A percentile compares a stretch with the other conserved stretches of the same genome.
Evolutionary conservation across 1,140 invertebrate genomes (phyloP).

Genomic region (Amphibalanus amphitrite): DNA sequence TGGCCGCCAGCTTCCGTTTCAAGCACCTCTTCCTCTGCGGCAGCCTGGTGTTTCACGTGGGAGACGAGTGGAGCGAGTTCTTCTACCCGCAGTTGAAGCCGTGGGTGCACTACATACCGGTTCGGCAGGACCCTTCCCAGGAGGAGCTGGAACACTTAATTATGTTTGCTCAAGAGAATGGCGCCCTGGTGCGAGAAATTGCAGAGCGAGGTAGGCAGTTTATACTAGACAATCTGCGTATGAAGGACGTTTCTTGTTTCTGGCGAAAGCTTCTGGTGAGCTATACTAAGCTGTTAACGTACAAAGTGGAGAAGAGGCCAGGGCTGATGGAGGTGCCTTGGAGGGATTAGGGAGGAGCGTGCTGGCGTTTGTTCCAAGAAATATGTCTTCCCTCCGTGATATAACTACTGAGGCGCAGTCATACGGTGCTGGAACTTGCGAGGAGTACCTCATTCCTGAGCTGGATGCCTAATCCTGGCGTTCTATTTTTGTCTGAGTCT

Average conservation of each 20-base stretch:
- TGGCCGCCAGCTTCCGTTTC: constrained; percentile 87
- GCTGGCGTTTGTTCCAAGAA: no score
- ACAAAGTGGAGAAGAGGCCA: no score
- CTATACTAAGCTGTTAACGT: constrained; percentile 46
- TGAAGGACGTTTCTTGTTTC: constrained; percentile 68
- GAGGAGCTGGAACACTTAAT: constrained; percentile 32
- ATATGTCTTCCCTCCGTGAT: no score
- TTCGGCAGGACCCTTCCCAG: constrained; percentile 47
- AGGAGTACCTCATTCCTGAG: no score
- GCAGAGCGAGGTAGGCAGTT: constrained; percentile 46
- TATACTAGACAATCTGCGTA: constrained; percentile 62
- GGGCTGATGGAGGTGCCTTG: no score
- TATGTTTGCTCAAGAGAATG: background rate
- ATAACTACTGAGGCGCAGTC: no score
- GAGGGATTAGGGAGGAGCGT: no score
- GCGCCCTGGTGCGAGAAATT: background rate
- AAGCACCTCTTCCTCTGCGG: constrained; percentile 90
- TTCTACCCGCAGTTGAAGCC: constrained; percentile 82
- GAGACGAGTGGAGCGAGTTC: constrained; percentile 88
- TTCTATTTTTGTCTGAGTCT: no score
- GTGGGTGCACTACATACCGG: constrained; percentile 90
- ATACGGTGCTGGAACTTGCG: no score
- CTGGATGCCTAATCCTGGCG: no score
- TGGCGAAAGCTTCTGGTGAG: constrained; percentile 61
- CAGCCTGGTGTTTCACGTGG: constrained; percentile 90